Evolutionary conservation across 2,888 invertebrate genomes (phyloP).

Genomic region (Diadegma fenestrale): DNA sequence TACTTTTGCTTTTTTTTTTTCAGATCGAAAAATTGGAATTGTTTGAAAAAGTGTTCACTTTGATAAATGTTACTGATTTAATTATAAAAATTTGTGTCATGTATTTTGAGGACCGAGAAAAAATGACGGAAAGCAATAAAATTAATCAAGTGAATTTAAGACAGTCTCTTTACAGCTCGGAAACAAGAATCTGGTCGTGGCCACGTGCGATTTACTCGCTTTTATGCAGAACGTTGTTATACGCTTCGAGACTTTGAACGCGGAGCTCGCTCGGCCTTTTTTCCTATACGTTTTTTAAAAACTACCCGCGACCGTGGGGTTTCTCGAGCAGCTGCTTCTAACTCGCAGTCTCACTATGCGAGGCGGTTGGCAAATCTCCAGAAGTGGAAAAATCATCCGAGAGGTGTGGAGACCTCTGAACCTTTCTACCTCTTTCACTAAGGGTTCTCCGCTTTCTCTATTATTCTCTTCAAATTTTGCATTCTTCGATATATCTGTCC

Average conservation of each 20-base stretch:
- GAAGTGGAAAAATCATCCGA: conserved; percentile 73
- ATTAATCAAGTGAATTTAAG: neutral
- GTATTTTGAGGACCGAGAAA: neutral
- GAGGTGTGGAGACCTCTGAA: conserved; percentile 56
- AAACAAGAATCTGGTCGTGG: conserved; percentile 34
- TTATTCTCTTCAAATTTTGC: neutral
- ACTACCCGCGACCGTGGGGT: conserved; percentile 31
- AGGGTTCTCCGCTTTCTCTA: neutral
- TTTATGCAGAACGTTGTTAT: conserved; percentile 27
- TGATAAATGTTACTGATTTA: neutral
- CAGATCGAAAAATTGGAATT: neutral
- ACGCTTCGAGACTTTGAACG: conserved; percentile 20
- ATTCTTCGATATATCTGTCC: neutral
- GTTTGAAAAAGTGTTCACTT: neutral
- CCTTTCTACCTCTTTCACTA: conserved; percentile 51
- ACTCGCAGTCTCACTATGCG: conserved; percentile 47
- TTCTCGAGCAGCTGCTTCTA: conserved; percentile 63
- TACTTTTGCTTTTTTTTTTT: neutral
- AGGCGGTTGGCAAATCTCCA: conserved; percentile 80
- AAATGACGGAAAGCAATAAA: neutral
- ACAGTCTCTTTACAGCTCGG: conserved; percentile 4
- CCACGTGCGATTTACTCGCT: conserved; percentile 28
- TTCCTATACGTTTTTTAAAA: conserved; percentile 28
- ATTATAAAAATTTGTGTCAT: neutral
- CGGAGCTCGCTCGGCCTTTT: neutral